Evolutionary conservation across 1,140 invertebrate species (phyloP), one percentile per base, ranked within the genome.

Genomic region (Caenorhabditis brenneri): DNA sequence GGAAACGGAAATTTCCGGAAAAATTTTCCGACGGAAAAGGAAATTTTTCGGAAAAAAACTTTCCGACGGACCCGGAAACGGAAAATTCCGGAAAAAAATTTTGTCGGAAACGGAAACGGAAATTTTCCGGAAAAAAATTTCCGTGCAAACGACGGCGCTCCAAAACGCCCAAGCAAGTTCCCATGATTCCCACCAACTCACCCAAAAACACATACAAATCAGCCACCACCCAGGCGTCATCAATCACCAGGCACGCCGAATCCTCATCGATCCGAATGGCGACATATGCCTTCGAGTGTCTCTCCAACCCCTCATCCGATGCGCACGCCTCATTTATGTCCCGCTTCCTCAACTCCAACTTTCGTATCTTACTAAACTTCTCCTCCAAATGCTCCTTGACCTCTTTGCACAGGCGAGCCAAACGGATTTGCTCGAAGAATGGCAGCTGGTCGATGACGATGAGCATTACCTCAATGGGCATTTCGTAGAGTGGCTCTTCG

Each of bases 351-450:
- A 74, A 24, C 22, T 74, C 65, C 65, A 74, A 42, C 36, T 74
- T 74, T 15, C 22, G n/a, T 12, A 74, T 74, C 36, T 42, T 74
- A 24, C 36, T 42, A 36, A 12, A 74, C 36, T 74, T 74, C 33
- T 42, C 65, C 19, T 74, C 65, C 36, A 74, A 46, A 46, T 74
- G 65, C 65, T 39, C 65, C 22, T 74, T 74, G 5, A 74, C 36
- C n/a, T 42, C 36, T 24, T 46, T 74, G n/a, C 36, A 74, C n/a
- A 74, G 36, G 0, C 65, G n/a, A 1, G 65, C 36, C 19, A 46
- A 12, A 2, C 65, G 65, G 36, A 74, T 74, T 12, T 74, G 65
- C 19, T 74, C 65, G 65, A 74, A 74, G 22, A 74, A 74, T 74
- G 65, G n/a, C 65, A 74, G 42, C 24, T 24, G 65, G 24, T 74